phyloP scores from a whole-genome alignment of 2,797 vertebrate genomes.

The Discoglossus pictus region DNA sequence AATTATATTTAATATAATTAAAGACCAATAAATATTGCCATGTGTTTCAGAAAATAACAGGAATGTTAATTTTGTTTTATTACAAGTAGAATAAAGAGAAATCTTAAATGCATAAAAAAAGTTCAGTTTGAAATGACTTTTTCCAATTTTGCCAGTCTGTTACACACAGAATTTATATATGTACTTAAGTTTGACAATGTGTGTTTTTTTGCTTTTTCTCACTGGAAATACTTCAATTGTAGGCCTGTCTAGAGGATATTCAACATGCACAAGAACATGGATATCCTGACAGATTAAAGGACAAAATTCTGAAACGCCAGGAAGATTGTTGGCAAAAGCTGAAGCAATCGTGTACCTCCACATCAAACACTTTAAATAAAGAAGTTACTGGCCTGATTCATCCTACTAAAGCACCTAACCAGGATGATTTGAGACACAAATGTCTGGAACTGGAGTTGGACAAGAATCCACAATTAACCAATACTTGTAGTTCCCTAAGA shows the following conservation, averaged over 20 bases:
- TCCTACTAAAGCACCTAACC: constrained; percentile 25
- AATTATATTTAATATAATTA: no score
- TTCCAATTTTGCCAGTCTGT: no score
- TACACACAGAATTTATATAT: no score
- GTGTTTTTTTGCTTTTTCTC: constrained; percentile 6
- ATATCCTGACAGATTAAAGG: constrained; percentile 79
- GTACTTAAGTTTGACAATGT: no score
- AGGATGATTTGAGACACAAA: accelerated
- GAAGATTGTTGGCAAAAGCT: constrained; percentile 74
- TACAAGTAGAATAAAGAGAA: no score
- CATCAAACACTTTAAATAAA: constrained; percentile 33
- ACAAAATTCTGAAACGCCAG: constrained; percentile 80
- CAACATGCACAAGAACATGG: constrained; percentile 71
- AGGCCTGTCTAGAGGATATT: constrained; percentile 87
- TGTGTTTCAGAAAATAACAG: no score
- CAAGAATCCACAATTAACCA: constrained; percentile 54
- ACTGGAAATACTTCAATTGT: constrained; percentile 8
- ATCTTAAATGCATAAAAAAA: no score
- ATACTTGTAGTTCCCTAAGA: constrained; percentile 64
- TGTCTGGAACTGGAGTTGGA: constrained; percentile 49
- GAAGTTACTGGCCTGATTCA: constrained; percentile 50
- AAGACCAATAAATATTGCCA: no score
- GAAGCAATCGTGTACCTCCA: constrained; percentile 57
- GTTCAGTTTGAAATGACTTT: no score
- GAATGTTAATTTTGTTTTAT: no score